phyloP scores from a whole-genome alignment of 2,888 invertebrate genomes.

The Laothoe populi region DNA sequence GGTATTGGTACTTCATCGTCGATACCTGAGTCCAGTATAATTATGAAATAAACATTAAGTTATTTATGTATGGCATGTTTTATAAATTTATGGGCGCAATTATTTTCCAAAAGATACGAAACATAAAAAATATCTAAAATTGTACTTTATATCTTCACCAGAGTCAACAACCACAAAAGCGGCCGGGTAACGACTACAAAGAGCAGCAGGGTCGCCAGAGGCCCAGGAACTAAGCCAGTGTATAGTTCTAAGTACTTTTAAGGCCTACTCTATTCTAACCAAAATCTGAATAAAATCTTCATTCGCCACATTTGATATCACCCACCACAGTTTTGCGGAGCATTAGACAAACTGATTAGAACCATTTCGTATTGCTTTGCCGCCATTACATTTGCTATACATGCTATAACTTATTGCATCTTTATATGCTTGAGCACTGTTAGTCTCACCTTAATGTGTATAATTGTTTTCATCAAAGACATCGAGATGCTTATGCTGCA shows the following conservation, averaged over 20 bases:
- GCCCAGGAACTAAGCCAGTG: conserved; percentile 61
- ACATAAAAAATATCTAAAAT: too few species aligned
- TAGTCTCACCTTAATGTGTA: neutral
- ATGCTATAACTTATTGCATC: conserved; percentile 17
- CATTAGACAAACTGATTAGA: neutral
- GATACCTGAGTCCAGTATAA: too few species aligned
- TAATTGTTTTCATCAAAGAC: neutral
- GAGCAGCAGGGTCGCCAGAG: conserved; percentile 58
- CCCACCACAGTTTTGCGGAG: conserved; percentile 45
- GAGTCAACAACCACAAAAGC: conserved; percentile 55
- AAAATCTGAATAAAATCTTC: conserved; percentile 35
- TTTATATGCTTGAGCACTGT: neutral
- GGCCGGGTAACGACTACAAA: conserved; percentile 59
- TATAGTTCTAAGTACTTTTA: conserved; percentile 37
- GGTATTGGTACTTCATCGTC: too few species aligned
- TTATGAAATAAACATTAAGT: too few species aligned
- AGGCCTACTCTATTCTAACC: conserved; percentile 33
- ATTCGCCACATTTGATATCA: conserved; percentile 39
- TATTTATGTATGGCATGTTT: too few species aligned
- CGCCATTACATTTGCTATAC: neutral
- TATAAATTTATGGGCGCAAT: too few species aligned
- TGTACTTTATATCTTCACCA: conserved; percentile 42
- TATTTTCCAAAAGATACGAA: too few species aligned
- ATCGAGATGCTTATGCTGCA: neutral
- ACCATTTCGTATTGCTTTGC: neutral